Evolutionary conservation across 2,888 invertebrate genomes (phyloP).

Genomic region (Schrankia costaestrigalis): DNA sequence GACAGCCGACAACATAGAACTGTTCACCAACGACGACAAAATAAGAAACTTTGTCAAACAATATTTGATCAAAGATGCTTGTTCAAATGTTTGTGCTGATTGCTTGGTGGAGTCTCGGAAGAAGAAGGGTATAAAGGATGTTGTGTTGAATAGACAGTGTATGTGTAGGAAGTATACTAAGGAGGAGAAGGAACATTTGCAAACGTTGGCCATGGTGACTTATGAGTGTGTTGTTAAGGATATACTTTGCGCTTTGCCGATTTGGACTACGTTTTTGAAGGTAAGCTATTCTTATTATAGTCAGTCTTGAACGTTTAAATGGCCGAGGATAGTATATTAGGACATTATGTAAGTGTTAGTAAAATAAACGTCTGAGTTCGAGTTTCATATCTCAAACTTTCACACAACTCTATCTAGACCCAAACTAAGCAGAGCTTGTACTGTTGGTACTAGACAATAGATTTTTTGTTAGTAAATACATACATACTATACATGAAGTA

Average conservation of each 20-base stretch:
- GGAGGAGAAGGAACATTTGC: conserved; percentile 77
- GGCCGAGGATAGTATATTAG: too few relatives aligned
- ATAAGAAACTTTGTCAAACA: conserved; percentile 86
- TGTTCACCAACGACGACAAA: conserved; percentile 87
- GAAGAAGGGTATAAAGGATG: conserved; percentile 39
- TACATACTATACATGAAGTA: too few relatives aligned
- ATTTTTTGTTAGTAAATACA: too few relatives aligned
- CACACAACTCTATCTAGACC: too few relatives aligned
- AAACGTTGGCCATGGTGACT: conserved; percentile 84
- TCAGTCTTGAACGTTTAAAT: too few relatives aligned
- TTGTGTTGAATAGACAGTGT: conserved; percentile 40
- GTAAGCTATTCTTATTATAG: conserved; percentile 59
- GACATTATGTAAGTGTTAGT: too few relatives aligned
- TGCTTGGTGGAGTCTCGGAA: conserved; percentile 41
- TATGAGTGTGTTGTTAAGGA: conserved; percentile 91
- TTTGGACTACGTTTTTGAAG: conserved; percentile 85
- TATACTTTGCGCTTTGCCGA: conserved; percentile 86
- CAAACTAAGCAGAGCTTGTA: too few relatives aligned
- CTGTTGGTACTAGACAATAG: too few relatives aligned
- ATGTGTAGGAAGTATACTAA: conserved; percentile 54
- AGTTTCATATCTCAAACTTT: too few relatives aligned
- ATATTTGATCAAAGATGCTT: conserved; percentile 71
- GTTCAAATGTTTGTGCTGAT: conserved; percentile 40
- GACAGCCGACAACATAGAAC: conserved; percentile 83
- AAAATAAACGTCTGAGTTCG: too few relatives aligned